Conservation (phyloP, 2,797 vertebrate species). For the Vultur gryphus region DNA sequence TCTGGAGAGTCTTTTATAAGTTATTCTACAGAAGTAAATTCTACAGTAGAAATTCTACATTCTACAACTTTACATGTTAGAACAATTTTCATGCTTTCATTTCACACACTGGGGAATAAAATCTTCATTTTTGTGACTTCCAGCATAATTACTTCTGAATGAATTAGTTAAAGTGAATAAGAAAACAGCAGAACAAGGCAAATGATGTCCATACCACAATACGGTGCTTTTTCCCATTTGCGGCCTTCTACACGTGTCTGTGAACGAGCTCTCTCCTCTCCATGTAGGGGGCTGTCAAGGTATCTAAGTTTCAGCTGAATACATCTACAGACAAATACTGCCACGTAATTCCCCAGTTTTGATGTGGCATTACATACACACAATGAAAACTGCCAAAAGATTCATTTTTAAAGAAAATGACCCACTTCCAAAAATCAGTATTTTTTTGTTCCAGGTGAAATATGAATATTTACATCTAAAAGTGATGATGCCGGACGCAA, state of each 20-base stretch:
- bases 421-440: conserved; percentile 67
- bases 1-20: not conserved
- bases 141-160: conserved; percentile 49
- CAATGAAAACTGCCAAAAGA: conserved; percentile 53
- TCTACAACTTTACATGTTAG: not conserved
- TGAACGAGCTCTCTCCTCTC: not conserved
- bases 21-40: not conserved
- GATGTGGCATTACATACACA: conserved; percentile 51
- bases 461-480: conserved; percentile 71
- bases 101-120: conserved; percentile 11
- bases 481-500: conserved; percentile 64
- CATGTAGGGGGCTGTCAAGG: not conserved
- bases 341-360: not conserved
- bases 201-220: not conserved
- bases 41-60: not conserved
- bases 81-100: not conserved
- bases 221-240: conserved; percentile 16
- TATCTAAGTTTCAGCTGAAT: not conserved
- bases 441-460: conserved; percentile 62
- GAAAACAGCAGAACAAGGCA: conserved; percentile 43
- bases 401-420: conserved; percentile 52
- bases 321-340: not conserved
- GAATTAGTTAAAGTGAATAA: conserved; percentile 26
- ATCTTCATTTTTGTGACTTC: conserved; percentile 11
- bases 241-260: not conserved